These are phyloP conservation scores for Lycia hirtaria DNA, from an alignment of 2,888 invertebrate genomes.

Conservation along the genomic window DNA sequence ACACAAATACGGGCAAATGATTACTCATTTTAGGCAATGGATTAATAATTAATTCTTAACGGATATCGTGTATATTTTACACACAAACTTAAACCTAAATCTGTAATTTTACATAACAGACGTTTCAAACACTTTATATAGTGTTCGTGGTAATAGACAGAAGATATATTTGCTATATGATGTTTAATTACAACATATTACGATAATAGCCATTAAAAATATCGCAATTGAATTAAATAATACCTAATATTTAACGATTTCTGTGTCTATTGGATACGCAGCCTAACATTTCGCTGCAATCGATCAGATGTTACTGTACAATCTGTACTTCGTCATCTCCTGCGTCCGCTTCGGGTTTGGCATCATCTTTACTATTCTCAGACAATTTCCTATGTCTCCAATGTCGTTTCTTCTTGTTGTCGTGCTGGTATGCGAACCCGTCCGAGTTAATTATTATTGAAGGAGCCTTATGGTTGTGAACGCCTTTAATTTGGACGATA, in stretches of 20 bases:
- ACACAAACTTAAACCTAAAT: too few species aligned
- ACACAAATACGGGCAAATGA: too few species aligned
- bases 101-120: too few species aligned
- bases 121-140: too few species aligned
- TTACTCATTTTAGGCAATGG: too few species aligned
- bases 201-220: too few species aligned
- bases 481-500: conserved; percentile 53
- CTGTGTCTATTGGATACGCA: neutral
- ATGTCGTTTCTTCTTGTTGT: conserved; percentile 13
- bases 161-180: too few species aligned
- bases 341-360: neutral
- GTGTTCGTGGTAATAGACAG: too few species aligned
- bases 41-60: too few species aligned
- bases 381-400: too few species aligned
- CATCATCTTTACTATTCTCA: conserved; percentile 5
- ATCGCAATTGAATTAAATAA: neutral
- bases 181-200: too few species aligned
- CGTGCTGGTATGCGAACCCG: conserved; percentile 45
- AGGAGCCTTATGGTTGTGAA: conserved; percentile 54
- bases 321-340: conserved; percentile 18
- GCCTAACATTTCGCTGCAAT: neutral
- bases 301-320: conserved; percentile 15
- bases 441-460: conserved; percentile 45
- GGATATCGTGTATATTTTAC: too few species aligned
- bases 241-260: neutral